phyloP scores from a whole-genome alignment of 2,113 vertebrate genomes.

The Stomatorhinus ivindoensis region DNA sequence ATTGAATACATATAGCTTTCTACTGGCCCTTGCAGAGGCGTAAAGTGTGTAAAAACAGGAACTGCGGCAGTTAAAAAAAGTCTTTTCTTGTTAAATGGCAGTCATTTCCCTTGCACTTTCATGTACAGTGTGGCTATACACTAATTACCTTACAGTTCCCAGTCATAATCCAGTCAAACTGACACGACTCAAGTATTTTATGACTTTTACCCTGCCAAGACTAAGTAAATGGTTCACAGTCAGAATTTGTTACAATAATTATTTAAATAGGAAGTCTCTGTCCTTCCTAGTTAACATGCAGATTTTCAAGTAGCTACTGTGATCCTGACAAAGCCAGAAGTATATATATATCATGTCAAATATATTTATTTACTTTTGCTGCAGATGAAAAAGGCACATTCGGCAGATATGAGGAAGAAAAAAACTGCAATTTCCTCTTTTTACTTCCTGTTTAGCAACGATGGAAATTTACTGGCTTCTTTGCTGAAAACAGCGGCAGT shows the following conservation, averaged over 20 bases:
- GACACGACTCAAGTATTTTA: neutral
- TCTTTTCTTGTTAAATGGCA: neutral
- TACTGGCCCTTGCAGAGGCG: neutral
- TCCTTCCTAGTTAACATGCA: neutral
- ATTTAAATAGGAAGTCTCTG: neutral
- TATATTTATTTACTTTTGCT: neutral
- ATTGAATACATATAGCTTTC: neutral
- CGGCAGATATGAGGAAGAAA: constrained; percentile 11
- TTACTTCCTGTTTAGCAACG: constrained; percentile 33
- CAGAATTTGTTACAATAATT: neutral
- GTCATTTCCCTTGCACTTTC: neutral
- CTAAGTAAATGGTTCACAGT: neutral
- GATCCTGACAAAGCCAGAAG: neutral
- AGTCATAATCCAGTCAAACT: neutral
- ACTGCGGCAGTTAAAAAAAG: neutral
- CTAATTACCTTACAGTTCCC: neutral
- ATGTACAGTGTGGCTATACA: neutral
- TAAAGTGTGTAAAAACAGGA: neutral
- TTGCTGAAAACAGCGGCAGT: neutral
- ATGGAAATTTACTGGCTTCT: constrained; percentile 41
- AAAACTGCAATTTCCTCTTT: constrained; percentile 30
- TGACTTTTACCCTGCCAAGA: neutral
- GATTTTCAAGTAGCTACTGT: neutral
- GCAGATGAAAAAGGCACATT: constrained; percentile 3
- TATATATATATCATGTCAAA: neutral